A percentile compares a stretch with the other conserved stretches of the same genome.
phyloP scores from a whole-genome alignment of 2,888 invertebrate species.

The Poecilobothrus nobilitatus region DNA sequence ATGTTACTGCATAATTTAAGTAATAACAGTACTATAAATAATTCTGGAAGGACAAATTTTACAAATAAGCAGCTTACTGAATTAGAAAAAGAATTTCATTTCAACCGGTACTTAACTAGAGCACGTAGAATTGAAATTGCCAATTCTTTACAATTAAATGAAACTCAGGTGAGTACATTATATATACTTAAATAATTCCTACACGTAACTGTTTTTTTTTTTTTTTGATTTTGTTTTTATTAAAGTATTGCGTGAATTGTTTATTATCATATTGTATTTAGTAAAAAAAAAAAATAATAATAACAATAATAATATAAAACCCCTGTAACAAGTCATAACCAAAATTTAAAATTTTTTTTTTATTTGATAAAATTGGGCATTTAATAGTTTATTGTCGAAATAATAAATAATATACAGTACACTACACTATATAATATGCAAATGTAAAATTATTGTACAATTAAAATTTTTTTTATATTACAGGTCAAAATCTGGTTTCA shows the following conservation, averaged over 20 bases:
- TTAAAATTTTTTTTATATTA: conserved; percentile 10
- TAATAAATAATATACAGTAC: not conserved
- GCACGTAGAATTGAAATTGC: conserved; percentile 97
- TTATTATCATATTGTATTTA: not conserved
- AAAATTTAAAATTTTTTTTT: no score
- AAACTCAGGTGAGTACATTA: conserved; percentile 62
- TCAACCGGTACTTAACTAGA: conserved; percentile 96
- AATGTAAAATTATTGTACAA: not conserved
- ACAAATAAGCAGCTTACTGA: conserved; percentile 99
- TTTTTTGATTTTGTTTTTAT: not conserved
- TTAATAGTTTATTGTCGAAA: no score
- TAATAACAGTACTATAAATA: conserved; percentile 52
- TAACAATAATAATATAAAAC: not conserved
- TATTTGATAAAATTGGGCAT: no score
- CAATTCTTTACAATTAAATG: conserved; percentile 88
- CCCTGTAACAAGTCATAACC: no score
- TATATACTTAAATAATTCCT: not conserved
- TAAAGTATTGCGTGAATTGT: not conserved
- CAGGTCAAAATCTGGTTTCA: conserved; percentile 96
- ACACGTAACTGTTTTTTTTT: not conserved
- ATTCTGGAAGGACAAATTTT: conserved; percentile 95
- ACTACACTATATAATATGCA: not conserved
- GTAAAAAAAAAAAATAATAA: not conserved
- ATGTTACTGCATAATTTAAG: conserved; percentile 29
- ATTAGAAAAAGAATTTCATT: conserved; percentile 98